Evolutionary conservation across 1,140 invertebrate species (phyloP), one percentile per base, ranked within the genome.

Genomic region (Pseudomyrmex pallidus): DNA sequence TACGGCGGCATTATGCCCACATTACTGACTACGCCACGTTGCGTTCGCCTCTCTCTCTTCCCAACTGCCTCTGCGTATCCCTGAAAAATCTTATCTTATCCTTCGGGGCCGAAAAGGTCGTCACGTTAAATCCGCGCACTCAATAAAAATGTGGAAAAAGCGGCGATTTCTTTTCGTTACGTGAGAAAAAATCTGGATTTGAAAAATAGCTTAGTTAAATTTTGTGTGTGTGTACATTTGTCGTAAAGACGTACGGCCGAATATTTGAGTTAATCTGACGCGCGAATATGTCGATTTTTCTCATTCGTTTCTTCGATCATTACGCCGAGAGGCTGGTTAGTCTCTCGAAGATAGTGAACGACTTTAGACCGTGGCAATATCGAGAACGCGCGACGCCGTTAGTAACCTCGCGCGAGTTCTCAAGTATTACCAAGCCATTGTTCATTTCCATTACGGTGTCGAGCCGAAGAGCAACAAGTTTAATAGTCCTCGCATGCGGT

Each of bases 1-100:
- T 87, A 90, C 85, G 73, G 70, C 20, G 82, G 78, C 76, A 91
- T 93, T 89, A 91, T 87, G 84, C 78, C 35, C 87, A 87, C 88
- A 91, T 92, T 92, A 91, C 88, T 20, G 72, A 35, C 78, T 66
- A 70, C 57, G 70, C 50, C 44, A 44, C 78, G 66, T 78, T 52
- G 56, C 78, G 73, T 84, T 46, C 50, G 35, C 57, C 74, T 56
- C 20, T 20, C 25, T 25, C 25, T 35, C 5, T 35, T 35, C 7
- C 35, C 7, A 35, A 5, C 35, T 35, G 35, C 5, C 25, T 12
- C 0, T 4, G 8, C 4, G 13, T 15, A 4, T 50, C 17, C 44
- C 17, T 66, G 50, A 22, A 22, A 74, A 63, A 74, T 57, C 48
- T 44, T 68, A 84, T 67, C 66, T 84, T 84, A 84, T 83, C 22